A percentile compares a stretch with the other conserved stretches of the same genome.
Evolutionary conservation across 2,797 vertebrate genomes (phyloP).

Genomic region (Rhinogobio ventralis): DNA sequence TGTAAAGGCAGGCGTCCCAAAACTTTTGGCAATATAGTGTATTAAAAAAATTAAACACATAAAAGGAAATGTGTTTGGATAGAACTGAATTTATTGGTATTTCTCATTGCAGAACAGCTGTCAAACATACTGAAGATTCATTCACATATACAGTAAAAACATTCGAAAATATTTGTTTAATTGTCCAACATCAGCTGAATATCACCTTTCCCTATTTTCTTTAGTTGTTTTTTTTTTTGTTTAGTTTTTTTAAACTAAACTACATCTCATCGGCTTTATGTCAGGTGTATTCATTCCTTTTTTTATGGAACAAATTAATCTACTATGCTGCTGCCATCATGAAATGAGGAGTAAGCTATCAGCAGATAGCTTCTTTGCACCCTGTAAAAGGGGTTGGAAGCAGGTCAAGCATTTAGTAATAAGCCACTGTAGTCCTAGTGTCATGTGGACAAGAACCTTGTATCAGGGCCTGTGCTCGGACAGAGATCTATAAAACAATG

Average conservation of each 20-base stretch:
- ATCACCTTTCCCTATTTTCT: not conserved
- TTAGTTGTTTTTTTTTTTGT: no score
- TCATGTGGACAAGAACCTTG: slow-evolving; percentile 77
- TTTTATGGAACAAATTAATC: slow-evolving; percentile 73
- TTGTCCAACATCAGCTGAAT: not conserved
- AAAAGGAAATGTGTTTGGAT: not conserved
- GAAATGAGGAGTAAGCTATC: slow-evolving; percentile 77
- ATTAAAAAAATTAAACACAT: not conserved
- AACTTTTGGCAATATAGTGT: no score
- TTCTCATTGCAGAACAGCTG: not conserved
- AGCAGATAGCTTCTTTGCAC: slow-evolving; percentile 77
- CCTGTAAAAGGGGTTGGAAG: slow-evolving; percentile 70
- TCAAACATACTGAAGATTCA: not conserved
- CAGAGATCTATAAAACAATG: slow-evolving; percentile 60
- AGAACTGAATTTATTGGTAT: no score
- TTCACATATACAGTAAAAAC: not conserved
- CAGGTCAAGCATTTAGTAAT: slow-evolving; percentile 82
- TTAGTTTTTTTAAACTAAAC: not conserved
- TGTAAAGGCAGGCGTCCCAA: no score
- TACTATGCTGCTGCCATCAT: slow-evolving; percentile 77
- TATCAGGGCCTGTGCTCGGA: slow-evolving; percentile 61
- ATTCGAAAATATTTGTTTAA: not conserved
- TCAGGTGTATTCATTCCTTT: slow-evolving; percentile 26
- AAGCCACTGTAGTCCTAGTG: slow-evolving; percentile 74
- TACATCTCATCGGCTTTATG: slow-evolving; percentile 31